Evolutionary conservation across 2,888 invertebrate genomes (phyloP).

Genomic region (Perizoma flavofasciatum): DNA sequence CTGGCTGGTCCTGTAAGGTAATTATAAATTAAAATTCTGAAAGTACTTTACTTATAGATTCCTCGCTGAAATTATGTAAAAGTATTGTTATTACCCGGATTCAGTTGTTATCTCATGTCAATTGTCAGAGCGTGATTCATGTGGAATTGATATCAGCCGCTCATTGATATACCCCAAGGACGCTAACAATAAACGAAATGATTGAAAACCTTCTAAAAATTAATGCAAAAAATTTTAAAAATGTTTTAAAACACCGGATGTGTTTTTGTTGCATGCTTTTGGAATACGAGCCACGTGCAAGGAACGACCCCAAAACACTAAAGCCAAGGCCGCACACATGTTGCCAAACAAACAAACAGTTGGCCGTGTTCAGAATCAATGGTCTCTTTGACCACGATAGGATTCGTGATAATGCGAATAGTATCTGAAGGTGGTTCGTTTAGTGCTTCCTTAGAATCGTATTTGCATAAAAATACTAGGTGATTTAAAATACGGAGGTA

Average conservation of each 20-base stretch:
- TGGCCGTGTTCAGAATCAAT: constrained; percentile 38
- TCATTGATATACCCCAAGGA: constrained; percentile 8
- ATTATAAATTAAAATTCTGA: background rate
- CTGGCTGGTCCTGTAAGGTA: background rate
- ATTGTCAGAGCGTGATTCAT: constrained; percentile 31
- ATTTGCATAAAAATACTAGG: constrained; percentile 9
- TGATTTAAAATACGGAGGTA: constrained; percentile 6
- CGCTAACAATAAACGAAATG: constrained; percentile 1
- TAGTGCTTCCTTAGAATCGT: constrained; percentile 18
- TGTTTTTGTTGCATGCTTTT: constrained; percentile 49
- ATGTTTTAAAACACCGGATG: constrained; percentile 45
- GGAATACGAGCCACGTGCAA: constrained; percentile 57
- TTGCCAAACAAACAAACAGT: constrained; percentile 54
- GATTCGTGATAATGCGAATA: constrained; percentile 34
- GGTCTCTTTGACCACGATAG: constrained; percentile 40
- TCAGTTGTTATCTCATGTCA: constrained; percentile 35
- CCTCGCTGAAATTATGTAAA: constrained; percentile 6
- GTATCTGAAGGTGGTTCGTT: constrained; percentile 15
- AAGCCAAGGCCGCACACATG: constrained; percentile 61
- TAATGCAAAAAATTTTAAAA: constrained; percentile 15
- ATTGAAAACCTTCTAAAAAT: background rate
- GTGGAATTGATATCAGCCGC: constrained; percentile 23
- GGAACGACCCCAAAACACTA: constrained; percentile 51
- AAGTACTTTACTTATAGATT: background rate
- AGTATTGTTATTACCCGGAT: constrained; percentile 35